phyloP scores from a whole-genome alignment of 2,888 invertebrate species.

The Meteorus colon region DNA sequence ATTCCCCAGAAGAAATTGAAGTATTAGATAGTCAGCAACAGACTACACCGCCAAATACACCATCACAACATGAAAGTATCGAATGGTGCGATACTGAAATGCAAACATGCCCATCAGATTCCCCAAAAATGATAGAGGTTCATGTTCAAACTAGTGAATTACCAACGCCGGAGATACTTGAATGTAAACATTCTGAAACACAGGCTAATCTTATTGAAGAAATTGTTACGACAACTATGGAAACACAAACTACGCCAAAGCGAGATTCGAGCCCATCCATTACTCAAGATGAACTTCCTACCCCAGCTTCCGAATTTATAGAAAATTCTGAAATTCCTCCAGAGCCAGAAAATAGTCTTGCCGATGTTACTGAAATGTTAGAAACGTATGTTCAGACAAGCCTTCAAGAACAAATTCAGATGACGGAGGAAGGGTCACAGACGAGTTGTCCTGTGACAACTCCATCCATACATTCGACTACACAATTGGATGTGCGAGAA shows the following conservation, averaged over 20 bases:
- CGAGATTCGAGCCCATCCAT: conserved; percentile 56
- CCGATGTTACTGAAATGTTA: conserved; percentile 35
- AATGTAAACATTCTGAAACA: conserved; percentile 72
- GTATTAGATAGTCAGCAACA: conserved; percentile 52
- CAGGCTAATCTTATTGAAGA: conserved; percentile 74
- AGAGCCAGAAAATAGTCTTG: conserved; percentile 36
- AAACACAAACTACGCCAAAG: conserved; percentile 64
- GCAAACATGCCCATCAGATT: conserved; percentile 72
- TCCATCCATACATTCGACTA: conserved; percentile 60
- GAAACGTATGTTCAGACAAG: conserved; percentile 57
- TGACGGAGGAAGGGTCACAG: conserved; percentile 64
- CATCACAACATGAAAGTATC: conserved; percentile 60
- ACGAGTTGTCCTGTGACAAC: conserved; percentile 58
- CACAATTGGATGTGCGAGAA: conserved; percentile 61
- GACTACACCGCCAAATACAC: conserved; percentile 59
- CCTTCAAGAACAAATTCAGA: conserved; percentile 66
- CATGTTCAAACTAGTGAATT: conserved; percentile 62
- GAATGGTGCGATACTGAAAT: conserved; percentile 68
- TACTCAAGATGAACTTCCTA: conserved; percentile 61
- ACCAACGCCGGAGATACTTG: conserved; percentile 63
- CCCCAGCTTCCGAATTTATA: conserved; percentile 52
- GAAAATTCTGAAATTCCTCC: conserved; percentile 61
- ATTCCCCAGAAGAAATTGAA: conserved; percentile 49
- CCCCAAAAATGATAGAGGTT: conserved; percentile 64
- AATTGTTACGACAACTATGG: conserved; percentile 51